phyloP scores from a whole-genome alignment of 2,113 vertebrate species.

The Lanius collurio region DNA sequence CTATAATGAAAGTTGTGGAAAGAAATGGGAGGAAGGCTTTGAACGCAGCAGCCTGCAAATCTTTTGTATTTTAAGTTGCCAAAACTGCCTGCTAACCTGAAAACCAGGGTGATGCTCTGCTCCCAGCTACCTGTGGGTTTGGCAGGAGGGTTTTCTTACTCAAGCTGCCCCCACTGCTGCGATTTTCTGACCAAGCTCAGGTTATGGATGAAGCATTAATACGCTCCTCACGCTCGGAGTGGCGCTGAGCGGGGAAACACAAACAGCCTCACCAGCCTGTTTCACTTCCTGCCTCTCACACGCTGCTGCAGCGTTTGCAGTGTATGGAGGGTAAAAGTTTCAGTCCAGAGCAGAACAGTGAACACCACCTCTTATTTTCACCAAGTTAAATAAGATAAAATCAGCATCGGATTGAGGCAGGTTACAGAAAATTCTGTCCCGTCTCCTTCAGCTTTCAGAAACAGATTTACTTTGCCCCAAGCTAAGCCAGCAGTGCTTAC shows the following conservation, averaged over 20 bases:
- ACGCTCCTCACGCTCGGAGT: background rate
- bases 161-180: rapidly evolving
- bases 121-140: background rate
- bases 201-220: background rate
- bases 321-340: background rate
- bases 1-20: background rate
- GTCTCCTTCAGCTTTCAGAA: background rate
- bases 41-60: background rate
- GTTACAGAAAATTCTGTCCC: background rate
- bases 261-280: conserved; percentile 1
- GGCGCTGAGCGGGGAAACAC: background rate
- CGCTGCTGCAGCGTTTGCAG: background rate
- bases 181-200: background rate
- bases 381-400: background rate
- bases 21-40: background rate
- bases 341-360: background rate
- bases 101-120: background rate
- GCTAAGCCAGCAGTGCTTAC: background rate
- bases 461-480: background rate
- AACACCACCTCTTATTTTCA: background rate
- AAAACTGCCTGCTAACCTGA: background rate
- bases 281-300: conserved; percentile 61
- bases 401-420: background rate
- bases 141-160: background rate
- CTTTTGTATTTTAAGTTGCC: background rate